Evolutionary conservation across 2,888 invertebrate species (phyloP).

Genomic region (Torymus texanus): DNA sequence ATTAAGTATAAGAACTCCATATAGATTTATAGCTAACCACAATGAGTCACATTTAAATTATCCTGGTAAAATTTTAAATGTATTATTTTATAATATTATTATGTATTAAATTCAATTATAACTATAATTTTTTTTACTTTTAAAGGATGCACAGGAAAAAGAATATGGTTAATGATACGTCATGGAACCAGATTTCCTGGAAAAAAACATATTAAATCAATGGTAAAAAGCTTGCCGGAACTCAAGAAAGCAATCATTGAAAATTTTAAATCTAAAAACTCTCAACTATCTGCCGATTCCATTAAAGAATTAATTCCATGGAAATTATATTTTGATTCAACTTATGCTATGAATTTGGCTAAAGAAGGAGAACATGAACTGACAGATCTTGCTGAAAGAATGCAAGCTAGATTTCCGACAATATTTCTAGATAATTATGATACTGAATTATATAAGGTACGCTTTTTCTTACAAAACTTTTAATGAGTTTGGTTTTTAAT

Average conservation of each 20-base stretch:
- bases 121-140: constrained; percentile 24
- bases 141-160: constrained; percentile 80
- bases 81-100: constrained; percentile 66
- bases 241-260: constrained; percentile 78
- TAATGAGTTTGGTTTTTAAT: background rate
- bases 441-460: constrained; percentile 79
- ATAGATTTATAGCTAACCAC: constrained; percentile 82
- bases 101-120: constrained; percentile 8
- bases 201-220: constrained; percentile 77
- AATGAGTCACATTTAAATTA: constrained; percentile 79
- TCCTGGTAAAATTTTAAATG: constrained; percentile 74
- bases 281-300: constrained; percentile 74
- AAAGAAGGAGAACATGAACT: constrained; percentile 88
- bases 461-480: constrained; percentile 26
- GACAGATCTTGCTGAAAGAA: constrained; percentile 83
- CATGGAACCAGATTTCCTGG: constrained; percentile 88
- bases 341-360: constrained; percentile 80
- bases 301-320: constrained; percentile 78
- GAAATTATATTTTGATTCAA: constrained; percentile 77
- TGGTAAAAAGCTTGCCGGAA: constrained; percentile 77
- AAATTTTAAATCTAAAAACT: constrained; percentile 76
- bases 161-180: constrained; percentile 85
- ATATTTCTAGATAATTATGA: constrained; percentile 80
- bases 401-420: constrained; percentile 83
- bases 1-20: constrained; percentile 84